phyloP scores from a whole-genome alignment of 1,140 invertebrate species.

The Zaprionus capensis region DNA sequence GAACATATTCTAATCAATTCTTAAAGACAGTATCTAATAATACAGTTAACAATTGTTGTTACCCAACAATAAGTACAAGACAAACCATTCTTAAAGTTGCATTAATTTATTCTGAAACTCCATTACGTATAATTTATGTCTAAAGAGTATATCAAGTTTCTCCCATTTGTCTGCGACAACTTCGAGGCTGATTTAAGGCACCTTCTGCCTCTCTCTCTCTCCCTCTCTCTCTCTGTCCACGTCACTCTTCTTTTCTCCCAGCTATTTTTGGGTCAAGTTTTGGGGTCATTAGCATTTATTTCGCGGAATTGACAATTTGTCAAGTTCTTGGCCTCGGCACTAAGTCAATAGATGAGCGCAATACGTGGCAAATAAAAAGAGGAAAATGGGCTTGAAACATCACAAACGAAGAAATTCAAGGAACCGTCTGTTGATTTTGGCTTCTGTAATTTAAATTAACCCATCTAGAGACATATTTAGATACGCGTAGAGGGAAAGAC shows the following conservation, averaged over 20 bases:
- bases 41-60: too few species aligned
- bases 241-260: not conserved
- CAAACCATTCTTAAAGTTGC: not conserved
- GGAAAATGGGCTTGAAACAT: conserved; percentile 3
- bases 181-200: conserved; percentile 9
- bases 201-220: not conserved
- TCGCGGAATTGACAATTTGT: conserved; percentile 52
- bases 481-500: not conserved
- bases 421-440: not conserved
- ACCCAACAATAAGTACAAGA: not conserved
- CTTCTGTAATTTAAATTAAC: conserved; percentile 10
- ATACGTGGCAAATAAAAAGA: conserved; percentile 20
- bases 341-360: conserved; percentile 44
- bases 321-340: conserved; percentile 27
- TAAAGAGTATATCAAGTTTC: conserved; percentile 11
- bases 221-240: not conserved
- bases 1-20: not conserved
- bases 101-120: not conserved
- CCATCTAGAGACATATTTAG: not conserved
- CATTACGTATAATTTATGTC: not conserved
- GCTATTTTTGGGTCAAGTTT: conserved; percentile 28
- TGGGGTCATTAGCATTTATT: conserved; percentile 48
- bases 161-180: not conserved
- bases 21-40: not conserved
- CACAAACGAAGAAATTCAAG: conserved; percentile 12